Percentiles rank a stretch among this genome's conserved stretches.
These are phyloP conservation scores for Siniperca knerii DNA, from an alignment of 2,113 vertebrate species.

Conservation along the genomic window DNA sequence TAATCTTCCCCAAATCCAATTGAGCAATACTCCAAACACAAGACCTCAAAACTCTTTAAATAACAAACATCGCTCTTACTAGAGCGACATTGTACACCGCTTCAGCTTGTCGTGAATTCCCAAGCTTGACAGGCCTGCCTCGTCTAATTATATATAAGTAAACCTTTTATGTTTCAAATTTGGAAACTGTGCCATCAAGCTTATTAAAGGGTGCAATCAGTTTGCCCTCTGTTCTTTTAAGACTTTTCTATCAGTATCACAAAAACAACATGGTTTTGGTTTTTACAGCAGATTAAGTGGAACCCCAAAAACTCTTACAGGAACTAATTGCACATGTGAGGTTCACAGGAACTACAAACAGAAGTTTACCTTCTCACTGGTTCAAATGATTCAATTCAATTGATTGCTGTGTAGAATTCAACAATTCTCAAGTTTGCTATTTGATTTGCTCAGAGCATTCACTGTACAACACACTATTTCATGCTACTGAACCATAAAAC, in stretches of 20 bases:
- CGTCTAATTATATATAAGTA: no score
- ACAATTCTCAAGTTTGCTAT: slow-evolving; percentile 20
- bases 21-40: no score
- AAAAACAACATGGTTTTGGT: background rate
- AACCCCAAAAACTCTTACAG: background rate
- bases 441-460: slow-evolving; percentile 9
- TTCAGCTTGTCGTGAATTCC: no score
- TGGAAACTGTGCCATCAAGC: background rate
- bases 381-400: background rate
- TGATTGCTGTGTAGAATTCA: slow-evolving; percentile 15
- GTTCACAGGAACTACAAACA: background rate
- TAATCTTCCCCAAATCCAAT: no score
- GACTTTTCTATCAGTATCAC: background rate
- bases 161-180: background rate
- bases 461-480: slow-evolving; percentile 41
- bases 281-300: background rate
- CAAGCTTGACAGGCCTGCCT: no score
- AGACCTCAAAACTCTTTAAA: no score
- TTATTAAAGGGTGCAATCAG: background rate
- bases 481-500: slow-evolving; percentile 38
- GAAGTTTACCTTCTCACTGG: background rate
- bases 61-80: no score
- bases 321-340: background rate
- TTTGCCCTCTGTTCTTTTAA: background rate
- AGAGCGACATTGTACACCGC: no score